Evolutionary conservation across 2,888 invertebrate species (phyloP).

Genomic region (Galerucella nymphaeae): DNA sequence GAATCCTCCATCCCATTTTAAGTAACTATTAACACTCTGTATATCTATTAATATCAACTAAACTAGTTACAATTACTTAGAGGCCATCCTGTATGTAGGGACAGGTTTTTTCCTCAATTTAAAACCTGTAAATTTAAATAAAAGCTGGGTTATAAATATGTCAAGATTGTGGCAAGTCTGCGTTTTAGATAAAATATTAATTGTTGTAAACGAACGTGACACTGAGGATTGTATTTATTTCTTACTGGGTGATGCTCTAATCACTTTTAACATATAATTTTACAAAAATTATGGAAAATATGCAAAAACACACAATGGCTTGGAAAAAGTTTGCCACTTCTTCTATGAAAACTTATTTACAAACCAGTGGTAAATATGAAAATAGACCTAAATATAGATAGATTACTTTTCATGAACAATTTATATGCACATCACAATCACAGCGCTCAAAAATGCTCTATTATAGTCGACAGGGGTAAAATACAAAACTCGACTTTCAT

Average conservation of each 20-base stretch:
- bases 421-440: background rate
- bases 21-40: too few relatives aligned
- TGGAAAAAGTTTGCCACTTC: too few relatives aligned
- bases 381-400: too few relatives aligned
- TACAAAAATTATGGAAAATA: too few relatives aligned
- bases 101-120: constrained; percentile 14
- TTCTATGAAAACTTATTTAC: too few relatives aligned
- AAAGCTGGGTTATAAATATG: constrained; percentile 24
- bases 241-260: too few relatives aligned
- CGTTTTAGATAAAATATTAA: constrained; percentile 18
- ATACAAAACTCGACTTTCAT: background rate
- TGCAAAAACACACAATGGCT: too few relatives aligned
- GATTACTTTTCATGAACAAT: background rate
- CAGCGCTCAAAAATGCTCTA: background rate
- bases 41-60: too few relatives aligned
- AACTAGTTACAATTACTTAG: too few relatives aligned
- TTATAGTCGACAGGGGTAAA: background rate
- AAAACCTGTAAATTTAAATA: constrained; percentile 29
- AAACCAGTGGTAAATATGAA: too few relatives aligned
- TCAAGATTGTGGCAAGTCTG: constrained; percentile 21
- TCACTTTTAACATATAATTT: too few relatives aligned
- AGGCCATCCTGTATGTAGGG: background rate
- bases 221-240: background rate
- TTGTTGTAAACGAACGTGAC: constrained; percentile 7
- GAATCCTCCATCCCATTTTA: too few relatives aligned